These are phyloP conservation scores for Naja naja DNA, from an alignment of 2,113 vertebrate genomes.

Conservation along the genomic window DNA sequence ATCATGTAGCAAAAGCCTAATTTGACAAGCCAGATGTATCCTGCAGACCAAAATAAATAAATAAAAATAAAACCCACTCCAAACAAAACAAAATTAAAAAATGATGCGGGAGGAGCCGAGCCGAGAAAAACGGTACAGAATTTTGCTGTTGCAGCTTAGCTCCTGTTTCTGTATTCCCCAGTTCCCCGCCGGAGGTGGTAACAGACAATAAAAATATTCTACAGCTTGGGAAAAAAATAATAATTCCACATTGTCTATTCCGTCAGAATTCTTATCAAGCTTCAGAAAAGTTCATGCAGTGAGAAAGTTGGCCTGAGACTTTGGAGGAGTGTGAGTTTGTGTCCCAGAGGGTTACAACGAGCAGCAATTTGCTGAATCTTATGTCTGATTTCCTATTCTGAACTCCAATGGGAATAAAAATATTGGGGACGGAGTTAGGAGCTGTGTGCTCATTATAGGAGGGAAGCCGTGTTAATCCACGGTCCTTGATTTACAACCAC, in stretches of 20 bases:
- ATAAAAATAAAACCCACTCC: neutral
- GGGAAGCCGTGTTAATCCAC: neutral
- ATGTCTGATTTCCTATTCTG: neutral
- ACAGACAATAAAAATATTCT: neutral
- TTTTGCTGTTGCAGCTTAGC: neutral
- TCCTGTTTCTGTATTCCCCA: neutral
- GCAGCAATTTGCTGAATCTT: neutral
- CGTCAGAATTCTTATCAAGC: fast-evolving
- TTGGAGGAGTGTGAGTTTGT: neutral
- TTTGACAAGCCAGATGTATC: conserved; percentile 6
- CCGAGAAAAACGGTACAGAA: neutral
- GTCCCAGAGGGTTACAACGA: neutral
- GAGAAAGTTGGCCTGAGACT: neutral
- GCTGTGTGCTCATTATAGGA: neutral
- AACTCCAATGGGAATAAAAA: neutral
- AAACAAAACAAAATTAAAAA: neutral
- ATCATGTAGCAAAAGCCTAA: conserved; percentile 25
- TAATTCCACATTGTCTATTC: fast-evolving
- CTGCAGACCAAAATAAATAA: neutral
- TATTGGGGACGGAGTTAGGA: neutral
- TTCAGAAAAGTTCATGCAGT: fast-evolving
- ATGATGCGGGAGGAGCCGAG: neutral
- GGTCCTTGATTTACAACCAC: neutral
- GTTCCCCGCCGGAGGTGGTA: neutral
- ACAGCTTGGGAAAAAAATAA: fast-evolving